A percentile compares a stretch with the other conserved stretches of the same genome.
Conservation (phyloP, 1,140 invertebrate species). For the Diprion similis region DNA sequence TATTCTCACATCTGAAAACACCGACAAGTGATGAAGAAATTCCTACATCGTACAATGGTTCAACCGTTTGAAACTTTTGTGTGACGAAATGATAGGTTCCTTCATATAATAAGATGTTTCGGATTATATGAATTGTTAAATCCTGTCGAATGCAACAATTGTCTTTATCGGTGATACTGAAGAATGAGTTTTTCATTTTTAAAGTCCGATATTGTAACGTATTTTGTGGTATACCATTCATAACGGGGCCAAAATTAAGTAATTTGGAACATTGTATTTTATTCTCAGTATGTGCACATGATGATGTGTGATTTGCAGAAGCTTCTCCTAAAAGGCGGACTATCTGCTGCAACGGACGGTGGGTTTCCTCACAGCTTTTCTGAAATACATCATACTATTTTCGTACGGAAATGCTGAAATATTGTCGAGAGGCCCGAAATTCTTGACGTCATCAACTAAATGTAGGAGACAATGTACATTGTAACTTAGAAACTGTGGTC, state of each 20-base stretch:
- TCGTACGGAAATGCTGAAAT: constrained; percentile 35
- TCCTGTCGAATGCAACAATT: constrained; percentile 24
- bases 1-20: constrained; percentile 20
- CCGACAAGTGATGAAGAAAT: constrained; percentile 20
- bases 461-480: constrained; percentile 34
- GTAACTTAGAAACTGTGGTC: constrained; percentile 29
- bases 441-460: constrained; percentile 32
- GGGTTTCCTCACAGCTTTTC: constrained; percentile 18
- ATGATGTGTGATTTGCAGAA: constrained; percentile 1
- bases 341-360: constrained; percentile 19
- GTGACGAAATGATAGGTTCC: constrained; percentile 17
- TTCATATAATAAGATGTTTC: constrained; percentile 23
- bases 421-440: constrained; percentile 29
- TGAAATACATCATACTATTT: constrained; percentile 36
- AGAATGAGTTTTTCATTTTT: not conserved
- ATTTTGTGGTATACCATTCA: not conserved
- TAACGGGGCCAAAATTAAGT: not conserved
- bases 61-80: constrained; percentile 18
- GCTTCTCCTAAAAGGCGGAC: constrained; percentile 10
- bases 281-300: not conserved
- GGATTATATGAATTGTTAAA: constrained; percentile 25
- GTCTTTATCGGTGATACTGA: constrained; percentile 13
- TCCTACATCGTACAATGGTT: constrained; percentile 27
- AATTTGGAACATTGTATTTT: not conserved
- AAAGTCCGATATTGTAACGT: too few relatives aligned